Base-by-base conservation (phyloP, 2,797 vertebrate genomes). In the Amblyraja radiata region DNA sequence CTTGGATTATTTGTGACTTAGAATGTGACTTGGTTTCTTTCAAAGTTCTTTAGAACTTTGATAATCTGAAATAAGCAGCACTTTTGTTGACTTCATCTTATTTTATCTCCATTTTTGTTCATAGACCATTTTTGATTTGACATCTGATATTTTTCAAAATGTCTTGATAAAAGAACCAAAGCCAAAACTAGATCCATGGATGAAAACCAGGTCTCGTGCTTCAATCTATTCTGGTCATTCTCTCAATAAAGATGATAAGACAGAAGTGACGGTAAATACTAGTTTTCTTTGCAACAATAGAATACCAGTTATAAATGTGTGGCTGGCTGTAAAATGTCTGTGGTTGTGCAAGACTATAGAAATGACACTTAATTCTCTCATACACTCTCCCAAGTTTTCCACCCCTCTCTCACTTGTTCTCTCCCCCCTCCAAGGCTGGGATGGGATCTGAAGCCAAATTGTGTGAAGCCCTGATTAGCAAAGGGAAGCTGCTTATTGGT, bases 41-140 rank as follows among this genome's bases (percentile, higher is more conserved):
- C 23, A 58, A 54, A 28, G 28, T 14, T 68, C 28, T 32, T n/a
- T 36, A 68, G 36, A 9, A 16, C 6, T 88, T 14, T n/a, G 32
- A 23, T 68, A 36, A 88, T 68, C 6, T 18, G 58, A 65, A 88
- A 88, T 2, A 88, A 65, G 84, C 61, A 32, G n/a, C 61, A 36
- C n/a, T 36, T 88, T 88, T 88, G 61, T 68, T n/a, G n/a, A 88
- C 39, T 36, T 2, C 18, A 88, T 36, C n/a, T 65, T 13, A n/a
- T 65, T 86, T 88, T 68, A 93, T 58, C 10, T 93, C 39, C 36
- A 0, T 46, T 90, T 84, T 63, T 93, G n/a, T 83, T 93, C 73
- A 92, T 94, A 95, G 95, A 74, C 95, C 92, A 93, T 95, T 94
- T 93, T 94, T 91, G 94, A 95, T 93, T 63, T 95, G 94, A 95